Percentiles rank a stretch among this genome's conserved stretches.
Evolutionary conservation across 2,113 vertebrate species (phyloP).

Genomic region (Hippocampus barbouri): DNA sequence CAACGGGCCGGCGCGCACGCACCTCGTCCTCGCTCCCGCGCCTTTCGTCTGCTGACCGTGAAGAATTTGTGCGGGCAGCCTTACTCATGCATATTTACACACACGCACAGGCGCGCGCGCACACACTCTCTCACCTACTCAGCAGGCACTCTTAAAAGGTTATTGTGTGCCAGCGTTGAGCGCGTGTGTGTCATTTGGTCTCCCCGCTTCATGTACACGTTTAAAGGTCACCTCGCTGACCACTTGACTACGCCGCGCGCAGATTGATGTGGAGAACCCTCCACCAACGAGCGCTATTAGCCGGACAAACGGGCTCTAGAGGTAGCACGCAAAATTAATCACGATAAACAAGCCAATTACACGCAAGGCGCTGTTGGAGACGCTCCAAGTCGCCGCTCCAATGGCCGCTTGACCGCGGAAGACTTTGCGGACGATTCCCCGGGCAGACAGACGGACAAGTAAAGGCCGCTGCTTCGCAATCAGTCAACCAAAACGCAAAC

Average conservation of each 20-base stretch:
- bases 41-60: constrained; percentile 66
- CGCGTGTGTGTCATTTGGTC: constrained; percentile 40
- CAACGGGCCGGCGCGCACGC: constrained; percentile 22
- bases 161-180: constrained; percentile 36
- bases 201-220: constrained; percentile 33
- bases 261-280: constrained; percentile 57
- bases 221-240: constrained; percentile 66
- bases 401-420: constrained; percentile 28
- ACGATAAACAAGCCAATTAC: constrained; percentile 40
- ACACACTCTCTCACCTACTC: constrained; percentile 59
- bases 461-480: background rate
- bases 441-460: constrained; percentile 5
- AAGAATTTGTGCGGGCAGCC: constrained; percentile 68
- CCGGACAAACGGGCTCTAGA: constrained; percentile 3
- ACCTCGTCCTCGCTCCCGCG: constrained; percentile 28
- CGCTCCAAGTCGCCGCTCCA: background rate
- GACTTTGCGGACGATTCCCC: constrained; percentile 39
- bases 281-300: constrained; percentile 36
- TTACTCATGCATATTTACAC: constrained; percentile 75
- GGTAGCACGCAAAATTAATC: constrained; percentile 1
- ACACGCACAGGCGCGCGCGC: constrained; percentile 39
- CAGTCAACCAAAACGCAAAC: too few relatives aligned
- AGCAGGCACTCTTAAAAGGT: constrained; percentile 62
- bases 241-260: constrained; percentile 43
- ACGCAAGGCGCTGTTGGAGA: constrained; percentile 25